phyloP scores from a whole-genome alignment of 1,140 invertebrate species.

The Conopomorpha cramerella region DNA sequence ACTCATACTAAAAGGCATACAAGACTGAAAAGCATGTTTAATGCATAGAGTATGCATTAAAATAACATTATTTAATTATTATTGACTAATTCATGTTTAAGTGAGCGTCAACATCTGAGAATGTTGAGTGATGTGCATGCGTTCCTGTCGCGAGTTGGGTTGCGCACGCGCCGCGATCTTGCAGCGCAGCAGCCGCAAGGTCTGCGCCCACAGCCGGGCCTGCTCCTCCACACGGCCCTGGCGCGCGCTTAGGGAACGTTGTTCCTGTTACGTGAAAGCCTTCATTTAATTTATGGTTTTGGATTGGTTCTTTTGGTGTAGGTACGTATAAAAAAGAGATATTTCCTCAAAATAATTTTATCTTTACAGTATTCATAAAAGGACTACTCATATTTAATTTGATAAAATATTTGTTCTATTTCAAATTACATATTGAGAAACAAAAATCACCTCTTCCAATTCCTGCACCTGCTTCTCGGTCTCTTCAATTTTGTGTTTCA shows the following conservation, averaged over 20 bases:
- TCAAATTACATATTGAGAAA: neutral
- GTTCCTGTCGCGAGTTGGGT: constrained; percentile 29
- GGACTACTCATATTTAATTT: neutral
- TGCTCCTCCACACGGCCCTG: constrained; percentile 51
- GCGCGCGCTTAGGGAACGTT: constrained; percentile 48
- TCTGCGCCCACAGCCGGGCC: constrained; percentile 42
- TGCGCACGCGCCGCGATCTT: constrained; percentile 42
- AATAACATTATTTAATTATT: too few species aligned
- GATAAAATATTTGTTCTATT: neutral
- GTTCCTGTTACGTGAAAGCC: constrained; percentile 25
- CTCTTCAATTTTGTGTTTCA: constrained; percentile 44
- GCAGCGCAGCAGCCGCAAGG: constrained; percentile 37
- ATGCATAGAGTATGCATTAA: too few species aligned
- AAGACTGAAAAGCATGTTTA: too few species aligned
- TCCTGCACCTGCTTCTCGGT: constrained; percentile 39
- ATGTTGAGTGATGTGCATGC: constrained; percentile 54
- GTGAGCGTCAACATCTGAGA: constrained; percentile 52
- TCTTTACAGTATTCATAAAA: too few species aligned
- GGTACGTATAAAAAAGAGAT: neutral
- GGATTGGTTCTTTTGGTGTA: neutral
- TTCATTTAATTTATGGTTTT: neutral
- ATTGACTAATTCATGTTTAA: too few species aligned
- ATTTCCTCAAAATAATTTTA: too few species aligned
- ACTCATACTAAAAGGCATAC: too few species aligned
- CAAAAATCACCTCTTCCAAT: constrained; percentile 42